Evolutionary conservation across 2,888 invertebrate species (phyloP).

Genomic region (Petrolisthes manimaculis): DNA sequence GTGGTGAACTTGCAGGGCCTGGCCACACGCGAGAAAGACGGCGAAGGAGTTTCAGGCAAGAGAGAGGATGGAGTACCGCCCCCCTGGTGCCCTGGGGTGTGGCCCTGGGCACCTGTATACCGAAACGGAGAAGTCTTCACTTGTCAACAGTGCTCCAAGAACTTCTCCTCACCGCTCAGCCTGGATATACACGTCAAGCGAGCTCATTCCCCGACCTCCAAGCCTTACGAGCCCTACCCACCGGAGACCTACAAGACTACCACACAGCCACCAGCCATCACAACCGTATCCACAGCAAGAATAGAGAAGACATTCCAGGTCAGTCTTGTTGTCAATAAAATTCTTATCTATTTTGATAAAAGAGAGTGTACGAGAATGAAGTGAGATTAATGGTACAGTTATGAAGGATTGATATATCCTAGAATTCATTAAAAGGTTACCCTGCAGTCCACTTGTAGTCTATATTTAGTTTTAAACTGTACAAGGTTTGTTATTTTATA

Average conservation of each 20-base stretch:
- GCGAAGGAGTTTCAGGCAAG: conserved; percentile 21
- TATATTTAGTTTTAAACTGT: too few relatives aligned
- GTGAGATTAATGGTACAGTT: too few relatives aligned
- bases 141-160: conserved; percentile 54
- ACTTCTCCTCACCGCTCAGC: conserved; percentile 54
- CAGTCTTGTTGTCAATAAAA: not conserved
- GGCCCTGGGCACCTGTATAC: conserved; percentile 58
- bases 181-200: conserved; percentile 49
- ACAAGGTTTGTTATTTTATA: too few relatives aligned
- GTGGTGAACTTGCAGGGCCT: conserved; percentile 51
- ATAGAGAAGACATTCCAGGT: conserved; percentile 65
- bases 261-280: conserved; percentile 37
- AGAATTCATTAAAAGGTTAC: too few relatives aligned
- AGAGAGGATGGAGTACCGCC: conserved; percentile 44
- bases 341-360: not conserved
- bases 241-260: conserved; percentile 38
- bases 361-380: too few relatives aligned
- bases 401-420: too few relatives aligned
- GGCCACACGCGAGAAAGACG: conserved; percentile 50
- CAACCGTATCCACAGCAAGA: conserved; percentile 29
- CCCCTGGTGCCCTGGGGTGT: conserved; percentile 52
- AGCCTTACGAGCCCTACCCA: conserved; percentile 25
- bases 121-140: conserved; percentile 38
- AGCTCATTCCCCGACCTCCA: conserved; percentile 27
- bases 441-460: too few relatives aligned